Evolutionary conservation across 2,888 invertebrate species (phyloP).

Genomic region (Dasysyrphus albostriatus): DNA sequence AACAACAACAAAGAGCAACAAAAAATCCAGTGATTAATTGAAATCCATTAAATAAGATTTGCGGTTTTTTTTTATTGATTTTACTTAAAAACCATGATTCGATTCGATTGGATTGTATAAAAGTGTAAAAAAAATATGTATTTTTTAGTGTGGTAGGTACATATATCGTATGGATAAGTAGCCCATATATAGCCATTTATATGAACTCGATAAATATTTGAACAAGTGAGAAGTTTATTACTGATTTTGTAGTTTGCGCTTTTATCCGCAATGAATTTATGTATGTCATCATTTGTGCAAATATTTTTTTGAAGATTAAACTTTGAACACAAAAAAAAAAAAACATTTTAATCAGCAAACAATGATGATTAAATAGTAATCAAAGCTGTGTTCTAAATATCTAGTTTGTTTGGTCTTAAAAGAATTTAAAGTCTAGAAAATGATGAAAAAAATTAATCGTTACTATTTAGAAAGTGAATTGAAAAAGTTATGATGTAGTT

Average conservation of each 20-base stretch:
- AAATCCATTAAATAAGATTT: constrained; percentile 37
- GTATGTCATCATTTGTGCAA: constrained; percentile 36
- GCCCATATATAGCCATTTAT: background rate
- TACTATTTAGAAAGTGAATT: too few species aligned
- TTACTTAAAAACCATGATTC: constrained; percentile 1
- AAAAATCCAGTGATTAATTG: constrained; percentile 17
- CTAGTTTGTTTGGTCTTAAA: background rate
- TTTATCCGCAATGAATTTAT: constrained; percentile 7
- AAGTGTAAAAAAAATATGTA: background rate
- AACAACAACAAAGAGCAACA: background rate
- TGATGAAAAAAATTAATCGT: background rate
- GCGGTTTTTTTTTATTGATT: constrained; percentile 26
- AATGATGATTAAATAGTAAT: background rate
- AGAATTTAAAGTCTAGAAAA: background rate
- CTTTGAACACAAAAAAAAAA: background rate
- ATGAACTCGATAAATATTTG: constrained; percentile 4
- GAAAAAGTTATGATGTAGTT: too few species aligned
- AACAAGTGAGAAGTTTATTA: constrained; percentile 2
- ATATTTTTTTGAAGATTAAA: background rate
- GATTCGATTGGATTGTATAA: background rate
- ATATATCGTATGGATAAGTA: background rate
- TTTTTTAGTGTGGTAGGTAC: background rate
- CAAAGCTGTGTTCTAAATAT: constrained; percentile 20
- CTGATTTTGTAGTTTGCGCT: background rate
- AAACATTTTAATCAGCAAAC: constrained; percentile 11